Conservation (phyloP, 1,140 invertebrate species). For the Cheumatopsyche charites region DNA sequence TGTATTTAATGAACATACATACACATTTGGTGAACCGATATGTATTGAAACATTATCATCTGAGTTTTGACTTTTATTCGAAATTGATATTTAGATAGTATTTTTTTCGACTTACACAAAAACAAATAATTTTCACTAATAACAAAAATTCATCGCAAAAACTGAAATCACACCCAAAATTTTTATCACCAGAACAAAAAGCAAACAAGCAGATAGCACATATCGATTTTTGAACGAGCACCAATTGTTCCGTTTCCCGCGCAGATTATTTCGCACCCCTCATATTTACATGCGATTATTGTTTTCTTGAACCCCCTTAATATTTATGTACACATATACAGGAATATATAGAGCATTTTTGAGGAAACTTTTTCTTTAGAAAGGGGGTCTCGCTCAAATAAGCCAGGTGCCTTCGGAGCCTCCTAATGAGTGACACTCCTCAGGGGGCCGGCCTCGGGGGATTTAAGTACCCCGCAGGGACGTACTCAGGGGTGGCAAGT, state of each 20-base stretch:
- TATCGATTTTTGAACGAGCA: background rate
- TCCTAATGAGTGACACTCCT: conserved; percentile 39
- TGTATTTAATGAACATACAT: too few species aligned
- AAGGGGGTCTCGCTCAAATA: conserved; percentile 1
- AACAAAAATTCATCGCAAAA: too few species aligned
- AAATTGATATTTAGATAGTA: too few species aligned
- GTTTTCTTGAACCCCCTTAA: background rate
- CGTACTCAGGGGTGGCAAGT: conserved; percentile 9
- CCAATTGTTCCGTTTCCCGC: background rate
- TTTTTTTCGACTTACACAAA: too few species aligned
- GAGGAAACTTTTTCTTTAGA: conserved; percentile 17
- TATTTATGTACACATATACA: background rate
- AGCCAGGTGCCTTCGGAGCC: conserved; percentile 21
- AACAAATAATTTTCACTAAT: too few species aligned
- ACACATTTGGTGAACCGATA: too few species aligned
- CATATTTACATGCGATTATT: conserved; percentile 35
- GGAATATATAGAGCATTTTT: background rate
- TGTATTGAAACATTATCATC: too few species aligned
- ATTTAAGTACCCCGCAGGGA: conserved; percentile 5
- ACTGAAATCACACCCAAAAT: too few species aligned
- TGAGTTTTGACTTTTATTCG: too few species aligned
- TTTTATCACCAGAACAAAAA: too few species aligned
- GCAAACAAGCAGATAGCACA: too few species aligned
- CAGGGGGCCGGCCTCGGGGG: conserved; percentile 23
- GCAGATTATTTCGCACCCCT: background rate